Conservation (phyloP, 2,113 vertebrate genomes). For the Xenus cinereus region DNA sequence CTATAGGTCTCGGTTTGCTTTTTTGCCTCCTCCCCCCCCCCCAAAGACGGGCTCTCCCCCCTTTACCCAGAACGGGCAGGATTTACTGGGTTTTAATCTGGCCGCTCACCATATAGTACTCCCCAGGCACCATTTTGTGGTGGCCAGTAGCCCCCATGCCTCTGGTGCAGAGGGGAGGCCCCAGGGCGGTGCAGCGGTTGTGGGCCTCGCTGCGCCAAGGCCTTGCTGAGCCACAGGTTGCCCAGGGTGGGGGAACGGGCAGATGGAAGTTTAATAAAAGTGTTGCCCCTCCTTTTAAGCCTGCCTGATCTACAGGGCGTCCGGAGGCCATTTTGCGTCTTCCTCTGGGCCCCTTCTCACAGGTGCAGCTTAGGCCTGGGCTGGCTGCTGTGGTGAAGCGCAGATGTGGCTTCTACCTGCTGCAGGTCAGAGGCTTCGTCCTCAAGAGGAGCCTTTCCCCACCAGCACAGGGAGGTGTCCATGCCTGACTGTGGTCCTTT, state of each 20-base stretch:
- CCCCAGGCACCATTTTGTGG: background rate
- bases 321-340: background rate
- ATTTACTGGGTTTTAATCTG: background rate
- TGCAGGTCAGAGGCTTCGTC: fast-evolving
- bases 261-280: background rate
- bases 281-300: background rate
- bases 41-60: background rate
- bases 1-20: fast-evolving
- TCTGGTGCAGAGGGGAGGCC: fast-evolving
- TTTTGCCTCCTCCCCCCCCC: too few species aligned
- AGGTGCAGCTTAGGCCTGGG: background rate
- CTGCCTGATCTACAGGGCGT: background rate
- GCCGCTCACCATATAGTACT: fast-evolving
- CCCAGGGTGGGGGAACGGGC: fast-evolving
- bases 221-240: fast-evolving
- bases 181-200: fast-evolving
- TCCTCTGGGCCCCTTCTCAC: background rate
- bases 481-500: fast-evolving
- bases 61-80: fast-evolving
- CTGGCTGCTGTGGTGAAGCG: background rate
- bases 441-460: background rate
- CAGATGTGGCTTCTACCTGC: background rate
- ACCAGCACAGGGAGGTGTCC: fast-evolving
- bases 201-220: fast-evolving
- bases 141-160: fast-evolving